These are phyloP conservation scores for Odocoileus hemionus DNA, from an alignment of 2,113 vertebrate species.

Conservation along the genomic window DNA sequence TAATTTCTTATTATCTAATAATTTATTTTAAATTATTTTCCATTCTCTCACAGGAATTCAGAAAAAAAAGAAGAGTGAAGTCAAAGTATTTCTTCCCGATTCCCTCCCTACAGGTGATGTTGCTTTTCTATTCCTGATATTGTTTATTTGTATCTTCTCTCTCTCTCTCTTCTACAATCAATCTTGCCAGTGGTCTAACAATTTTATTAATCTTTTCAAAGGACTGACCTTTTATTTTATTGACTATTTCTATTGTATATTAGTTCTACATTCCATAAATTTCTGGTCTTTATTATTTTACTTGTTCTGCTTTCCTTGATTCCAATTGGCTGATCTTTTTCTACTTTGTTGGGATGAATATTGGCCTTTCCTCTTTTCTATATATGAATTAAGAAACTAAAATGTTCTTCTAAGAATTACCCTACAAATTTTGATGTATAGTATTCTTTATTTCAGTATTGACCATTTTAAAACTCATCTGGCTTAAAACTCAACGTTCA, in stretches of 20 bases:
- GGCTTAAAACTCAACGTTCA: neutral
- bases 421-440: neutral
- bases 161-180: neutral
- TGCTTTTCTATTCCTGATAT: neutral
- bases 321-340: neutral
- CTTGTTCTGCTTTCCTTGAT: neutral
- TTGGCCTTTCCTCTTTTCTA: neutral
- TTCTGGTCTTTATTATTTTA: neutral
- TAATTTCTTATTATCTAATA: neutral
- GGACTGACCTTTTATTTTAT: neutral
- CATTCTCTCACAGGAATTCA: neutral
- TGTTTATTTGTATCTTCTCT: neutral
- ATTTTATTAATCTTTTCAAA: neutral
- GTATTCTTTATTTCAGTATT: neutral
- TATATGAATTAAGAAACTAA: neutral
- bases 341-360: neutral
- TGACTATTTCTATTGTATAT: neutral
- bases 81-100: neutral
- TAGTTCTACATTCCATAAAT: neutral
- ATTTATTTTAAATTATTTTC: neutral
- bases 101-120: neutral
- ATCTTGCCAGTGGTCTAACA: neutral
- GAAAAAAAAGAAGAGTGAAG: neutral
- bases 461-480: neutral
- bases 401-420: neutral